phyloP scores from a whole-genome alignment of 2,113 vertebrate species.

The Cyanocitta stelleri region DNA sequence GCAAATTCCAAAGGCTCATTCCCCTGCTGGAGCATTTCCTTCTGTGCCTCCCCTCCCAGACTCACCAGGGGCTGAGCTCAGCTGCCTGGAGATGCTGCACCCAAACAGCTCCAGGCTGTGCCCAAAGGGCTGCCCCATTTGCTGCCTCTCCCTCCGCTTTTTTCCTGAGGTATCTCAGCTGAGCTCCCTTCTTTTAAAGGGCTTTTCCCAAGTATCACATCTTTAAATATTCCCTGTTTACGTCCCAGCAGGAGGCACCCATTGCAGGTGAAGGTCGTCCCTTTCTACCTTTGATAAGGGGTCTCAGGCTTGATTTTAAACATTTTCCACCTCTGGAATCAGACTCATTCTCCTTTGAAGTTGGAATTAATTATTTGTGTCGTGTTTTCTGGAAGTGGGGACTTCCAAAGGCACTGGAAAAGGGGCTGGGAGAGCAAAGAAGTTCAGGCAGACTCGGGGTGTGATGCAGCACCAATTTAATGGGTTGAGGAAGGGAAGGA shows the following conservation, averaged over 20 bases:
- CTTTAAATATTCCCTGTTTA: neutral
- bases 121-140: fast-evolving
- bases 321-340: neutral
- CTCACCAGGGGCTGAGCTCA: neutral
- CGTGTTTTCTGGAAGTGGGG: neutral
- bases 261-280: neutral
- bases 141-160: neutral
- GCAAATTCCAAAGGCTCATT: neutral
- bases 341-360: fast-evolving
- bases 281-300: neutral
- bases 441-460: neutral
- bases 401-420: neutral
- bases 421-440: neutral
- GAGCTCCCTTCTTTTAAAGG: neutral
- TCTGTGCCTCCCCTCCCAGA: neutral
- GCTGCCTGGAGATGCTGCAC: neutral
- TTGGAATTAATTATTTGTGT: neutral
- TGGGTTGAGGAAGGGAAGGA: conserved; percentile 13
- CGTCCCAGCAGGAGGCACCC: neutral
- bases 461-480: conserved; percentile 53
- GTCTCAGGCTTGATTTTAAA: neutral
- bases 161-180: neutral
- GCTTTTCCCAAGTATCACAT: neutral
- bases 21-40: neutral
- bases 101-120: neutral